These are phyloP conservation scores for Polyergus mexicanus DNA, from an alignment of 1,140 invertebrate species.

Conservation along the genomic window DNA sequence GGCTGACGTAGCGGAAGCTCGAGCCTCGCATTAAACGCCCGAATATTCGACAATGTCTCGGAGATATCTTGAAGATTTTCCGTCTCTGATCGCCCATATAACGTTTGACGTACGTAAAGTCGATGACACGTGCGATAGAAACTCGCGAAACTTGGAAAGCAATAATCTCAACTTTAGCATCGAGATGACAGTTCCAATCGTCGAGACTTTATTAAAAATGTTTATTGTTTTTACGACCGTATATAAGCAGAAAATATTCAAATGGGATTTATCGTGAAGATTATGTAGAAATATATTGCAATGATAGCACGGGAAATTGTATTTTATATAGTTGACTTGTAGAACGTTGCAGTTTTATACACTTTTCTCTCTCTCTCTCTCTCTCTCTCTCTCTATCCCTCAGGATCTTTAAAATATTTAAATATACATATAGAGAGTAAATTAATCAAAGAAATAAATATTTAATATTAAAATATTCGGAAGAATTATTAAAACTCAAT, in stretches of 20 bases:
- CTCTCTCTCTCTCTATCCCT: no score
- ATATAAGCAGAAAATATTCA: not conserved
- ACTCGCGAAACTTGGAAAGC: conserved; percentile 31
- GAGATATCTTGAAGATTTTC: conserved; percentile 62
- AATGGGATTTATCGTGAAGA: not conserved
- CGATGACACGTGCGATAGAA: conserved; percentile 47
- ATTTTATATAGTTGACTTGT: not conserved
- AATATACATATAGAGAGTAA: not conserved
- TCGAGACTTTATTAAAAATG: conserved; percentile 39
- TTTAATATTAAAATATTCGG: no score
- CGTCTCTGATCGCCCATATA: not conserved
- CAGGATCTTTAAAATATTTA: not conserved
- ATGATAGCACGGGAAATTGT: not conserved
- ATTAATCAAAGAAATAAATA: no score
- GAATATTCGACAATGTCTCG: conserved; percentile 67
- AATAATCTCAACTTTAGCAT: conserved; percentile 31
- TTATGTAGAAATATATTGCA: not conserved
- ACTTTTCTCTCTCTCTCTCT: not conserved
- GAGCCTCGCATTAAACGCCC: conserved; percentile 61
- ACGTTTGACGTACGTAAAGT: conserved; percentile 28
- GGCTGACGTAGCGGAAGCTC: conserved; percentile 23
- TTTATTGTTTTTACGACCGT: not conserved
- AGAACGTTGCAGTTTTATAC: not conserved
- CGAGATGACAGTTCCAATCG: conserved; percentile 19
- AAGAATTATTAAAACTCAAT: not conserved